Base-by-base conservation (phyloP, 2,888 invertebrate genomes). In the Caenorhabditis becei region DNA sequence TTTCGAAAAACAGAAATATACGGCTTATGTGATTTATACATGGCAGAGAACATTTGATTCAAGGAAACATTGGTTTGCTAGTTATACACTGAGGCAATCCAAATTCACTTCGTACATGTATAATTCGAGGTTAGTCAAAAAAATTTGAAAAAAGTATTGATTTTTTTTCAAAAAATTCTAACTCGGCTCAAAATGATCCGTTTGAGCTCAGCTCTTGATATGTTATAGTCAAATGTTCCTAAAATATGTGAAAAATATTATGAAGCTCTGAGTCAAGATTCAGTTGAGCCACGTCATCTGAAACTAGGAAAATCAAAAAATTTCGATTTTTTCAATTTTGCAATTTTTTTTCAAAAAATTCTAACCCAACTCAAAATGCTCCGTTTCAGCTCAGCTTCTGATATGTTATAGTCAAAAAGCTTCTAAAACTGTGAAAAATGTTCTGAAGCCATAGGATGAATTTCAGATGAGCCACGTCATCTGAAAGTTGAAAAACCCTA, bases 11-110 rank as follows among this genome's bases (percentile, higher is more conserved):
- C 53, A 10, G 24, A 62, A 54, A n/a, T 23, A 62, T n/a, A 54
- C 20, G 23, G 71, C 54, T 11, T 62, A 61, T 14, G 71, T 71
- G 23, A 62, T 71, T n/a, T 71, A 71, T 32, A 54, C 62, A 5
- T 71, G 71, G 70, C n/a, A n/a, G 61, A 20, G 20, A 53, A 63
- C 14, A 41, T 10, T 5, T 16, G 35, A 35, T 8, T 11, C n/a
- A 61, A 62, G 5, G 10, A 32, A 32, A 32, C 32, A 32, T 32
- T 7, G 32, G 32, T 7, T 32, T 32, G 10, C 32, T 32, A 7
- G 32, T 32, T 32, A 32, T 32, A 4, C 32, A 10, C 10, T 32
- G 32, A 32, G 10, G 10, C 32, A 4, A 10, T 10, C 4, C 10
- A 32, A 32, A 32, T 10, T 32, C 5, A 10, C 32, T 32, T 7